Evolutionary conservation across 2,113 vertebrate species (phyloP), one percentile per base, ranked within the genome.

Genomic region (Podocnemis expansa): DNA sequence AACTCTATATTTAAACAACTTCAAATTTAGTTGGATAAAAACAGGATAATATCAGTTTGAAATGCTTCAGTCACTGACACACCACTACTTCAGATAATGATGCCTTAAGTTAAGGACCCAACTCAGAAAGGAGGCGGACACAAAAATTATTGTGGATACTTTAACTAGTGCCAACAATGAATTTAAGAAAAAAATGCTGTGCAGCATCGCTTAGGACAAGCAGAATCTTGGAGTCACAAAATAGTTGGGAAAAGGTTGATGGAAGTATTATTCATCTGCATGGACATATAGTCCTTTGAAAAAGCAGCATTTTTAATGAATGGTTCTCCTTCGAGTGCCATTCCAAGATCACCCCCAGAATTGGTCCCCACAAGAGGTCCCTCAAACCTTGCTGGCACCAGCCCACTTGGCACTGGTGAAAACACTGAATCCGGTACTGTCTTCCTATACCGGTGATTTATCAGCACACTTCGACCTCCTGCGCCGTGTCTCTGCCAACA

Each of bases 1-100:
- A 95, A 93, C 45, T 56, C 76, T 47, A 87, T 90, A 27, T 78
- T 96, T 93, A 93, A 91, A 81, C 24, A 90, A 79, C 29, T 87
- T 11, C 16, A 2, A 84, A 10, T 80, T 88, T 14, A 87, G 92
- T 52, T 47, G 4, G 29, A 12, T 58, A 87, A 87, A 43, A 0
- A 11, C 73, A 78, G 51, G 55, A 81, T 56, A 24, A 58, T 51
- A 58, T 6, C 10, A 10, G 10, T 22, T 76, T 0, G 0, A 93
- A 93, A 89, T 54, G 41, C 78, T 89, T 83, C 52, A 51, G 43
- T 45, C 1, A 7, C 73, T 47, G 10, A 31, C 41, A 34, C 55
- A 85, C 73, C 17, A 10, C 7, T 75, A 49, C 38, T 78, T 81
- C 16, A 56, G 31, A 83, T 92, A 63, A 84, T 3, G 2, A 12